Base-by-base conservation (phyloP, 2,888 invertebrate genomes). In the Pegoplata infirma region DNA sequence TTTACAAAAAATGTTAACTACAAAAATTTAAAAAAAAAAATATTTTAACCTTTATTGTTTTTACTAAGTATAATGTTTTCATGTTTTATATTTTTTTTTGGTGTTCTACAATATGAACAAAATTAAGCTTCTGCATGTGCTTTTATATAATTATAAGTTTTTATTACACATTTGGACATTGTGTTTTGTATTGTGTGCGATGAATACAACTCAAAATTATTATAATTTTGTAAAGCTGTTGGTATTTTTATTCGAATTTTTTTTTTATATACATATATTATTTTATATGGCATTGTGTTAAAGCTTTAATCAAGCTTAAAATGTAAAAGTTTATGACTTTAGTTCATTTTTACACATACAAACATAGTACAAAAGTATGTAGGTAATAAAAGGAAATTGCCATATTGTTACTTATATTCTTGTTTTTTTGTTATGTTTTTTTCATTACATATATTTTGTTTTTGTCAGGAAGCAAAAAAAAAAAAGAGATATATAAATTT, bases 351-450 rank as follows among this genome's bases (percentile, higher is more conserved):
- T n/a, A 44, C 6, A 28, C 19, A 59, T 36, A 63, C 53, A 68
- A 40, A 5, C 4, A 14, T n/a, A 36, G 23, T 68, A 21, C 44
- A 79, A 77, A 75, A 82, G n/a, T 81, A 81, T 75, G 80, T 36
- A 47, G 46, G 47, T 71, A 75, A 79, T 81, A 82, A 79, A 79
- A 78, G 81, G 71, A 79, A 75, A 75, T 67, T 72, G 74, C 71
- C 75, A 72, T 75, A 79, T 67, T 79, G 67, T 79, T 72, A 44
- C 77, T 73, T 69, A 78, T 82, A 81, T 71, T 80, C 51, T 19
- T 49, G 12, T 51, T 56, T 47, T 66, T 16, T 53, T 36, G 1
- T 40, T 53, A 44, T 59, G 6, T 16, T n/a, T 28, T 58, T 49
- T 58, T 36, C 17, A 19, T 59, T 69, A 25, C 51, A n/a, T 51